phyloP scores from a whole-genome alignment of 1,140 invertebrate genomes.

The Aphis gossypii region DNA sequence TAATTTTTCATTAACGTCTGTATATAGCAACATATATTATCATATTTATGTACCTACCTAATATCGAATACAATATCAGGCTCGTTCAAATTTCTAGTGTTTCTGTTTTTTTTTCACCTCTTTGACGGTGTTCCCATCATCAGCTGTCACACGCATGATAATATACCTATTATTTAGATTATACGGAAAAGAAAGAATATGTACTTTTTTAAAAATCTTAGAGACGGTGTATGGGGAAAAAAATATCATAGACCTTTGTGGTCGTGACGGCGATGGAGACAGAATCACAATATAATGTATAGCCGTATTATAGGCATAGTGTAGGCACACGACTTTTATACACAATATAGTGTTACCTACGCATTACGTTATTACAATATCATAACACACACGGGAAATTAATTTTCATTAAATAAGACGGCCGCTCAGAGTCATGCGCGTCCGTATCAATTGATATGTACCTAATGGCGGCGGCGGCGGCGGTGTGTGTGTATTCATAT shows the following conservation, averaged over 20 bases:
- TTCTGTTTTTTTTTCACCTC: no score
- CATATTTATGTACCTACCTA: no score
- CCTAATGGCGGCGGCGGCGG: neutral
- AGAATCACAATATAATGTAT: no score
- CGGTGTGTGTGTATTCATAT: neutral
- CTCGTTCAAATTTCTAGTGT: neutral
- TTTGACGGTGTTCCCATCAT: neutral
- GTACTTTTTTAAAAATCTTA: neutral
- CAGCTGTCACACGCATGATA: neutral
- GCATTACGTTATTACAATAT: neutral
- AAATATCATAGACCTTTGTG: neutral
- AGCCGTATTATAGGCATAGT: no score
- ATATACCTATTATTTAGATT: neutral
- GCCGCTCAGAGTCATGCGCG: no score
- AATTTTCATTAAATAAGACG: constrained; percentile 37
- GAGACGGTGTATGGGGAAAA: rapidly evolving
- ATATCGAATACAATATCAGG: neutral
- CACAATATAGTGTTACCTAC: neutral
- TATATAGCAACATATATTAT: no score
- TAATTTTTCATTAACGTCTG: no score
- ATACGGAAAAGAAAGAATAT: neutral
- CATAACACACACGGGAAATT: neutral
- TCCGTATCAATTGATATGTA: neutral
- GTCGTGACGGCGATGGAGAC: neutral
- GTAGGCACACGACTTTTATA: neutral